Conservation (phyloP, 2,888 invertebrate genomes). For the Arrhopalites spinosus region DNA sequence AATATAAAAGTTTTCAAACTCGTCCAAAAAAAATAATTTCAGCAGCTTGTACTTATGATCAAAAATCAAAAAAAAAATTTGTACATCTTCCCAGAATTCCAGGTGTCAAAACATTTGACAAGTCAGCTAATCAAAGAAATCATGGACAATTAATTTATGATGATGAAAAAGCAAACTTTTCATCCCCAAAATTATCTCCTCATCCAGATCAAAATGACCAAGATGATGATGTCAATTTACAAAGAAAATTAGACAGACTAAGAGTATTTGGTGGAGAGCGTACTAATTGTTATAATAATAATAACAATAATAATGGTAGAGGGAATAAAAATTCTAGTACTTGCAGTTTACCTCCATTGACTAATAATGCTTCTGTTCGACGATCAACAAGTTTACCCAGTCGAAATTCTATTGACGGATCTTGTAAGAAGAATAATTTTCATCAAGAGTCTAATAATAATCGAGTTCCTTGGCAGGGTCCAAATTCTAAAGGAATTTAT, state of each 20-base stretch:
- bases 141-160: slow-evolving; percentile 1
- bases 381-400: not conserved
- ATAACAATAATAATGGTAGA: not conserved
- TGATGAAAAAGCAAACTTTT: not conserved
- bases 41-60: not conserved
- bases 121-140: not conserved
- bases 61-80: not conserved
- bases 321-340: not conserved
- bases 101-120: not conserved
- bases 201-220: not conserved
- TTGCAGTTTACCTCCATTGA: not conserved
- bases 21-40: not conserved
- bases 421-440: not conserved
- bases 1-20: not conserved
- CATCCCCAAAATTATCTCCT: too few relatives aligned
- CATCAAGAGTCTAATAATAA: not conserved
- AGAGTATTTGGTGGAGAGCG: not conserved
- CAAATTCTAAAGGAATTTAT: slow-evolving; percentile 7
- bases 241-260: not conserved
- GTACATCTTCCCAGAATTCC: not conserved
- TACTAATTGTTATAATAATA: not conserved
- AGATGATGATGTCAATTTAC: not conserved
- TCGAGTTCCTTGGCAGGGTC: not conserved
- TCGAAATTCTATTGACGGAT: not conserved
- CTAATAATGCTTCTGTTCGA: not conserved